phyloP scores from a whole-genome alignment of 2,113 vertebrate species.

The Microcebus tavaratra region DNA sequence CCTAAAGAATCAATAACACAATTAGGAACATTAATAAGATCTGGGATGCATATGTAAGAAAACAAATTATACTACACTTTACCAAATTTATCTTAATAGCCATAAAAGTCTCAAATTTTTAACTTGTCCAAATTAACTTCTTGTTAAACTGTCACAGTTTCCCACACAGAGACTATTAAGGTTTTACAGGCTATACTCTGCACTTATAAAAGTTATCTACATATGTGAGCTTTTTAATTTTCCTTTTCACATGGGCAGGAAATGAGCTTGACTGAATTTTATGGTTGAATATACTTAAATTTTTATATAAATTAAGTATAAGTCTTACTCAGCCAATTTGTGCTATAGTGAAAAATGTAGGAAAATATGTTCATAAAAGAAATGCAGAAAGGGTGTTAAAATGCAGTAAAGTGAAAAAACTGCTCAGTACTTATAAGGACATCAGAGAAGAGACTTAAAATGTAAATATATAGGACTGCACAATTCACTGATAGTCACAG shows the following conservation, averaged over 20 bases:
- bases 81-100: slow-evolving; percentile 48
- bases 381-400: neutral
- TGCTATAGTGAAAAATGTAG: neutral
- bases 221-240: slow-evolving; percentile 23
- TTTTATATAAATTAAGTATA: slow-evolving; percentile 1
- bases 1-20: slow-evolving; percentile 46
- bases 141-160: slow-evolving; percentile 59
- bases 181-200: slow-evolving; percentile 19
- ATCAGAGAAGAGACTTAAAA: slow-evolving; percentile 6
- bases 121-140: slow-evolving; percentile 54
- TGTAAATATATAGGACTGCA: neutral
- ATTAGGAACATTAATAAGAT: slow-evolving; percentile 42
- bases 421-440: neutral
- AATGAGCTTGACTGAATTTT: slow-evolving; percentile 14
- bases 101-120: slow-evolving; percentile 35
- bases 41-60: neutral
- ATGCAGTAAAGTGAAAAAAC: slow-evolving; percentile 38
- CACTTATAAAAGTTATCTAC: neutral
- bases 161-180: slow-evolving; percentile 8
- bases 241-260: slow-evolving; percentile 29
- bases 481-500: neutral
- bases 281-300: slow-evolving; percentile 43
- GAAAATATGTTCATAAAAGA: slow-evolving; percentile 10
- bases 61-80: slow-evolving; percentile 15
- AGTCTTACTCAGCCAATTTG: slow-evolving; percentile 40